A percentile compares a stretch with the other conserved stretches of the same genome.
phyloP scores from a whole-genome alignment of 2,113 vertebrate genomes.

The Alligator mississippiensis region DNA sequence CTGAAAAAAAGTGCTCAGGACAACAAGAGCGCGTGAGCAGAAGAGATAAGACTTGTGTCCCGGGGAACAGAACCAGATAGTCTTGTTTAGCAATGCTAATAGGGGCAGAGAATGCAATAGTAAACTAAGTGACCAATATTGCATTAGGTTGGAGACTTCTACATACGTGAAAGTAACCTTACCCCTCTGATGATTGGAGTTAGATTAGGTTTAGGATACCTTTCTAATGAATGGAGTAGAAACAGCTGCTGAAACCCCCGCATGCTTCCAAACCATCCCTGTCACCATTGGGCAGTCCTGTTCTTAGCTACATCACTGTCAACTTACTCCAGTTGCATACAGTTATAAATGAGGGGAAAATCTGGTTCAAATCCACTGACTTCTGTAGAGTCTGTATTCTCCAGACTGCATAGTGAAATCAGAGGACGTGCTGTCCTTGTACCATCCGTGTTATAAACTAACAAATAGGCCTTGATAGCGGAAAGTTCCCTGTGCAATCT shows the following conservation, averaged over 20 bases:
- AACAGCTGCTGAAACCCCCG: background rate
- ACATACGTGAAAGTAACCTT: constrained; percentile 74
- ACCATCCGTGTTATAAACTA: no score
- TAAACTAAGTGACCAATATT: constrained; percentile 71
- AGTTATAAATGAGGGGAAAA: no score
- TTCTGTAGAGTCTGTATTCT: no score
- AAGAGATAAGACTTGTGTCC: background rate
- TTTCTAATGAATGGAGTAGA: background rate
- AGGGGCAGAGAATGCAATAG: constrained; percentile 43
- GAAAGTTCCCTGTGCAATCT: no score
- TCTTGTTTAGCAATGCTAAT: background rate
- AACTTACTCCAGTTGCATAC: background rate
- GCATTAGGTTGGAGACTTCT: constrained; percentile 69
- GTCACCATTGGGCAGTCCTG: background rate
- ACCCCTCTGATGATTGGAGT: constrained; percentile 36
- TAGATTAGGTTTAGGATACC: background rate
- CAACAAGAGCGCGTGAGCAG: background rate
- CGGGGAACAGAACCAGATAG: background rate
- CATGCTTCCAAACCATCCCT: background rate
- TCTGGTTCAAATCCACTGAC: no score
- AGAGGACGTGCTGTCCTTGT: no score
- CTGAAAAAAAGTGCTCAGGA: background rate
- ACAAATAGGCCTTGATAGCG: no score
- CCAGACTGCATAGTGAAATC: no score
- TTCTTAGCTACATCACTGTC: background rate